Evolutionary conservation across 2,113 vertebrate genomes (phyloP), one percentile per base, ranked within the genome.

Genomic region (Elachura formosa): DNA sequence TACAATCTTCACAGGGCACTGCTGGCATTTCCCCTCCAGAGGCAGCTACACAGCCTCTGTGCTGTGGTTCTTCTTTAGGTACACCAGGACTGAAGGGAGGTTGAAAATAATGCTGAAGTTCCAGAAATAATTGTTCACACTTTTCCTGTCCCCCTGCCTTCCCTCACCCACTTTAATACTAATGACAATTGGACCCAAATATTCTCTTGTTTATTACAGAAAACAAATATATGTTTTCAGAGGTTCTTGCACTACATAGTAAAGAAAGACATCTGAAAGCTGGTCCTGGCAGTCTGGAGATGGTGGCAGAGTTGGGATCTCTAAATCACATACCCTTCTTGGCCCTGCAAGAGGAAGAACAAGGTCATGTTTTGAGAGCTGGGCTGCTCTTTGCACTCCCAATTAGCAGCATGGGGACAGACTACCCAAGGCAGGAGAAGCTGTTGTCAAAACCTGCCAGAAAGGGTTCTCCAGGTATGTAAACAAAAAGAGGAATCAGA

Each of bases 281-380:
- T 67, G 9, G 5, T n/a, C 25, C 31, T 34, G 8, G 14, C 29
- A 26, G 25, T 23, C 46, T 54, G 54, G 46, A 68, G 34, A 11
- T 48, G 54, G 34, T 55, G 40, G 18, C 62, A 62, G 69, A 75
- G 18, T 34, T 59, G 40, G 29, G n/a, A 28, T 61, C 29, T 74
- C 61, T 40, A 51, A 75, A n/a, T 14, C 38, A 58, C 24, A 28
- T 1, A 8, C 7, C 3, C 12, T 34, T 54, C 22, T 36, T 54
- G 46, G 10, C 22, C 21, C 48, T 83, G n/a, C 7, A 54, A 40
- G 46, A 61, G 54, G 21, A 68, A 41, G 25, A 59, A 8, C n/a
- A 61, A 0, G 3, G 38, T 34, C 68, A 38, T 0, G 0, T 48
- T 75, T 40, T 0, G 1, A 28, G 52, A 40, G 34, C 62, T 67